phyloP scores from a whole-genome alignment of 2,797 vertebrate genomes.

The Dromococcyx pavoninus region DNA sequence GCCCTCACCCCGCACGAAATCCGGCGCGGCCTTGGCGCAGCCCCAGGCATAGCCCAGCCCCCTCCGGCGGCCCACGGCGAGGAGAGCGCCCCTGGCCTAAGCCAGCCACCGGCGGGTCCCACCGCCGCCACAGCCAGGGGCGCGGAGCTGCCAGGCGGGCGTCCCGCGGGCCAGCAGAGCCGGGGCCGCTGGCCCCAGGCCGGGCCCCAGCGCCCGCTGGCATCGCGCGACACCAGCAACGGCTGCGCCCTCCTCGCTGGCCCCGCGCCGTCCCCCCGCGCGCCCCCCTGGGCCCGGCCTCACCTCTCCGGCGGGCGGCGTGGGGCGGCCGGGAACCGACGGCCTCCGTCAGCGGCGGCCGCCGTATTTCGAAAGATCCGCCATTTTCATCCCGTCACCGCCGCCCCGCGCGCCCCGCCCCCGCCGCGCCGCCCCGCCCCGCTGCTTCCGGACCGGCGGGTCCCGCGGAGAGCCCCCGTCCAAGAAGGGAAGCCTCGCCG shows the following conservation, averaged over 20 bases:
- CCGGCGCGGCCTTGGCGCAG: neutral
- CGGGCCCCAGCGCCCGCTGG: neutral
- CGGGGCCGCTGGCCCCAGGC: constrained; percentile 1
- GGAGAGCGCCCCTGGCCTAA: neutral
- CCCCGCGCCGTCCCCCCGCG: neutral
- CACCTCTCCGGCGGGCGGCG: neutral
- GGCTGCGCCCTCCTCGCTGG: neutral
- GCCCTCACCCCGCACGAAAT: rapidly evolving
- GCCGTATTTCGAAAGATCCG: constrained; percentile 98
- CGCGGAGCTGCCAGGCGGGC: neutral
- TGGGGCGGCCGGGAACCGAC: neutral
- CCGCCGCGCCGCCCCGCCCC: neutral
- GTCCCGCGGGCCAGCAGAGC: neutral
- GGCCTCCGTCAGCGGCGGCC: constrained; percentile 85
- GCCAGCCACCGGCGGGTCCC: neutral
- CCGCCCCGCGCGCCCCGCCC: constrained; percentile 52
- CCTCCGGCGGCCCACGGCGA: neutral
- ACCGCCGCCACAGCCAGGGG: neutral
- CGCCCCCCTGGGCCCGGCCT: neutral
- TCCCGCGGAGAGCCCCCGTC: neutral
- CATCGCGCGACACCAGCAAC: neutral
- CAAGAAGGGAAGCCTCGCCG: neutral
- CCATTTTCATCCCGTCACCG: constrained; percentile 97
- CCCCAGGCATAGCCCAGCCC: neutral
- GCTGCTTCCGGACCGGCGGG: neutral